Percentiles rank a stretch among this genome's conserved stretches.
Conservation (phyloP, 2,888 invertebrate genomes). For the Cancer borealis region DNA sequence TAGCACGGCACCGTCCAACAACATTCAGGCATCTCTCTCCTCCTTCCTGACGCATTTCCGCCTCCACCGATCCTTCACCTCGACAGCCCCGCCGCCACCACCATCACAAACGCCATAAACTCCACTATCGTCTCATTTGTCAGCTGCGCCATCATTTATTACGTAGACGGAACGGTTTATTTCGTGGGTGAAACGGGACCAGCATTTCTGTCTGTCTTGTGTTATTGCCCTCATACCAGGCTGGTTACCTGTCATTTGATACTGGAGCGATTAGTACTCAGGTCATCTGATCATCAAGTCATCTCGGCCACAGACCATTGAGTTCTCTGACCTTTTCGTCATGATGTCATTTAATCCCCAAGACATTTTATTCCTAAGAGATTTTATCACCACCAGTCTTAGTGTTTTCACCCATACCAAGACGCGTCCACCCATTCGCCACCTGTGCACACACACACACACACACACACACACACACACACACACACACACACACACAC, state of each 20-base stretch:
- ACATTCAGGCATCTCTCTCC: not conserved
- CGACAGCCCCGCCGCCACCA: not conserved
- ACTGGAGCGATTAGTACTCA: no score
- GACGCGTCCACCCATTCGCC: no score
- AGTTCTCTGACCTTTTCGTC: no score
- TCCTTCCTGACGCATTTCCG: not conserved
- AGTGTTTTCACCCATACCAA: no score
- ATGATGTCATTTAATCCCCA: no score
- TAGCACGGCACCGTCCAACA: not conserved
- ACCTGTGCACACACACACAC: no score
- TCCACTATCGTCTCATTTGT: slow-evolving; percentile 7
- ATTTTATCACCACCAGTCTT: no score
- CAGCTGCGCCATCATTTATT: slow-evolving; percentile 20
- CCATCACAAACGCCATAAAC: slow-evolving; percentile 30
- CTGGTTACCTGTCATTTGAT: not conserved
- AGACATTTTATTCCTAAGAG: no score
- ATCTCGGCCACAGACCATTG: no score
- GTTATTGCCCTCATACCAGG: not conserved
- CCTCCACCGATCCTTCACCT: not conserved
- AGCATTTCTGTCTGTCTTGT: not conserved
- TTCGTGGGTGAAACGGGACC: not conserved
- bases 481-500: no score
- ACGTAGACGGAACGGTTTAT: not conserved
- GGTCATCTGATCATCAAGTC: no score
- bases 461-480: no score